Evolutionary conservation across 2,113 vertebrate genomes (phyloP).

Genomic region (Tauraco erythrolophus): DNA sequence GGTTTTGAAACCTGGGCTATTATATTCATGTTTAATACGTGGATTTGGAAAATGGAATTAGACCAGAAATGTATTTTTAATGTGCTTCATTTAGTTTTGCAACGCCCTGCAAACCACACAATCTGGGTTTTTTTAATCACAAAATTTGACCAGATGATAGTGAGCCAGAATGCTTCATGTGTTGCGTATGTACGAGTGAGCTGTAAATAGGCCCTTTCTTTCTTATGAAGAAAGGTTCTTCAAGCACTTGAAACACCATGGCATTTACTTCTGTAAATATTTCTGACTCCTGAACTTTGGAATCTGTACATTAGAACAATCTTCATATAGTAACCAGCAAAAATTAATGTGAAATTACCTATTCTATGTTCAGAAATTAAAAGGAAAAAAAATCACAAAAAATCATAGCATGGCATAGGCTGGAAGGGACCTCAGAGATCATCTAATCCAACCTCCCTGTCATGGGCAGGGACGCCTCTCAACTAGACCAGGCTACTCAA

Average conservation of each 20-base stretch:
- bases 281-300: not conserved
- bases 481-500: too few species aligned
- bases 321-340: not conserved
- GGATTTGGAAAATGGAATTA: conserved; percentile 33
- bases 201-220: not conserved
- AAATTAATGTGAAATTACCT: not conserved
- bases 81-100: conserved; percentile 45
- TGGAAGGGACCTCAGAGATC: too few species aligned
- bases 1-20: conserved; percentile 17
- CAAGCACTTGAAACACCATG: not conserved
- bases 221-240: not conserved
- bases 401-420: too few species aligned
- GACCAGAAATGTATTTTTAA: conserved; percentile 34
- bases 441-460: too few species aligned
- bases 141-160: conserved; percentile 29
- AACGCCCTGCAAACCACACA: conserved; percentile 37
- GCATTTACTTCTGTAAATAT: not conserved
- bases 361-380: not conserved
- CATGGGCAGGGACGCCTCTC: too few species aligned
- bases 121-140: not conserved
- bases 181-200: not conserved
- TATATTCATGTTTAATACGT: not conserved
- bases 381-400: not conserved
- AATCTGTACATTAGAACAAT: not conserved
- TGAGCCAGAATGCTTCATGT: conserved; percentile 26